Evolutionary conservation across 2,888 invertebrate genomes (phyloP).

Genomic region (Amphipoea oculea): DNA sequence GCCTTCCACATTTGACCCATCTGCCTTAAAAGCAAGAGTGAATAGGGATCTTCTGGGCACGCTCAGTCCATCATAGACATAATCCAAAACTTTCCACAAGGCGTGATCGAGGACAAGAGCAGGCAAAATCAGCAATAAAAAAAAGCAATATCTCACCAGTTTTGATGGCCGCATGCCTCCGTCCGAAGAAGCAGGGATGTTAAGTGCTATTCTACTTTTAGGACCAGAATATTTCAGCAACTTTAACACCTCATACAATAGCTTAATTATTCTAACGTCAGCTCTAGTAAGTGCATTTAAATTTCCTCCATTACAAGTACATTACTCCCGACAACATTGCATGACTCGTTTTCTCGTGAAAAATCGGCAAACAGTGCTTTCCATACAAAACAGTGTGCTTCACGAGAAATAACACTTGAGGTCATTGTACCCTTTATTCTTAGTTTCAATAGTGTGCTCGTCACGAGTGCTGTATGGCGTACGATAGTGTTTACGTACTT

Average conservation of each 20-base stretch:
- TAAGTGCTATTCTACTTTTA: no score
- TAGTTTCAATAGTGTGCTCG: conserved; percentile 49
- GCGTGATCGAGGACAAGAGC: neutral
- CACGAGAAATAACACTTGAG: conserved; percentile 33
- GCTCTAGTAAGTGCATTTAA: conserved; percentile 1
- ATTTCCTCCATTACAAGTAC: conserved; percentile 11
- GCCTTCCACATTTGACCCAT: neutral
- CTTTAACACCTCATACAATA: neutral
- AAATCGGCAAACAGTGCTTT: conserved; percentile 48
- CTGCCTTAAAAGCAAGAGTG: neutral
- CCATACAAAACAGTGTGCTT: conserved; percentile 50
- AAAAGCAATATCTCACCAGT: neutral
- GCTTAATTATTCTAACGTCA: conserved; percentile 12
- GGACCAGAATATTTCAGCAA: neutral
- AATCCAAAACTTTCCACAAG: neutral
- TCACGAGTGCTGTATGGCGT: conserved; percentile 48
- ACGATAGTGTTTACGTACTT: conserved; percentile 60
- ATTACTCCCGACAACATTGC: conserved; percentile 28
- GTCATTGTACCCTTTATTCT: conserved; percentile 54
- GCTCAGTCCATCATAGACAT: neutral
- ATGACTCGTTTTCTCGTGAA: conserved; percentile 45
- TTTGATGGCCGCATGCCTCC: neutral
- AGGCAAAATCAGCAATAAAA: neutral
- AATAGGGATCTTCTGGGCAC: neutral
- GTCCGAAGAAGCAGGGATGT: neutral